These are phyloP conservation scores for Psilopsiagon aurifrons DNA, from an alignment of 2,113 vertebrate genomes.

Conservation along the genomic window DNA sequence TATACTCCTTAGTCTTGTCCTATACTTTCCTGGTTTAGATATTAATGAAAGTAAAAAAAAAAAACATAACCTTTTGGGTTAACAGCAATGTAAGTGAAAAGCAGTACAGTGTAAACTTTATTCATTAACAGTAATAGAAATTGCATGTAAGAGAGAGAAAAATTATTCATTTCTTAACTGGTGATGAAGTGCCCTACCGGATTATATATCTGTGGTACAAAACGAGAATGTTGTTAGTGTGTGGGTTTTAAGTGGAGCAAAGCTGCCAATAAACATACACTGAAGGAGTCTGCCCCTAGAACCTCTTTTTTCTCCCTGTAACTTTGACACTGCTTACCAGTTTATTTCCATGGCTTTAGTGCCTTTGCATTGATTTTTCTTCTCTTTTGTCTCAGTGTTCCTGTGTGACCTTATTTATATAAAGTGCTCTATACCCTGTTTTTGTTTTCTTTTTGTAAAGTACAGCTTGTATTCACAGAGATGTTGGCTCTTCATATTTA, in stretches of 20 bases:
- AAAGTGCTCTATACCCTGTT: background rate
- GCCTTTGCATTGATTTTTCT: background rate
- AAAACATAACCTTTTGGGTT: background rate
- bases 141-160: background rate
- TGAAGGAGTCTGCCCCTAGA: background rate
- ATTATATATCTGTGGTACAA: background rate
- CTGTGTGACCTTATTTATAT: background rate
- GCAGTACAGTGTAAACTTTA: background rate
- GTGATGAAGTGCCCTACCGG: background rate
- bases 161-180: background rate
- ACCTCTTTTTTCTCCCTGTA: background rate
- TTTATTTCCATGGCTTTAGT: background rate
- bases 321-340: background rate
- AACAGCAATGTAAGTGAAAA: background rate
- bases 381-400: background rate
- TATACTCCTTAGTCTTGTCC: background rate
- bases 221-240: background rate
- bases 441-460: background rate
- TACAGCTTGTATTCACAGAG: background rate
- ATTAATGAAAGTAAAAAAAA: background rate
- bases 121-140: background rate
- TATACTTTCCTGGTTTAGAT: background rate
- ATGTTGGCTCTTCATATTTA: background rate
- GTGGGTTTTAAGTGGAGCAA: background rate
- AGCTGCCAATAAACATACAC: background rate